These are phyloP conservation scores for Clytia hemisphaerica DNA, from an alignment of 30 jellyfish, hydroid and myxozoan genomes.

Conservation along the genomic window DNA sequence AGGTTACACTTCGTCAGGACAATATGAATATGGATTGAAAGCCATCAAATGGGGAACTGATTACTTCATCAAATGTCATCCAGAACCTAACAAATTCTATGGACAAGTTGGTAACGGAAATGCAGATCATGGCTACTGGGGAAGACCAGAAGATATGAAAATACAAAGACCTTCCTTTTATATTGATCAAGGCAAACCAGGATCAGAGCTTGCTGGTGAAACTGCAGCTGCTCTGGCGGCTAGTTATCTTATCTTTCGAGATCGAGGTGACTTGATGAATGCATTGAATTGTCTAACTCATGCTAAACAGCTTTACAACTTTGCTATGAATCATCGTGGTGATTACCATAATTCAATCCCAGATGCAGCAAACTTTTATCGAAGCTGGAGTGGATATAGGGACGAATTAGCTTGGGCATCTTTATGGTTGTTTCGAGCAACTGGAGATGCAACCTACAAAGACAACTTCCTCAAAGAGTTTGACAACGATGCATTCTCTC, in stretches of 20 bases:
- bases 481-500: neutral
- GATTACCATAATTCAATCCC: constrained; percentile 41
- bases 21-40: constrained; percentile 30
- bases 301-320: constrained; percentile 45
- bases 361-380: constrained; percentile 41
- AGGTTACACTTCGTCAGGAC: constrained; percentile 47
- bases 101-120: constrained; percentile 67
- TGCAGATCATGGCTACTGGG: constrained; percentile 61
- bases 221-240: constrained; percentile 77
- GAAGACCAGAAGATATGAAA: constrained; percentile 60
- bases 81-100: constrained; percentile 35
- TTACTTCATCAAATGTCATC: constrained; percentile 53
- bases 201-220: constrained; percentile 61
- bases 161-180: constrained; percentile 46
- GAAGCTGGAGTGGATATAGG: constrained; percentile 44
- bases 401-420: constrained; percentile 65
- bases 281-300: constrained; percentile 23
- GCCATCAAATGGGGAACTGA: constrained; percentile 73
- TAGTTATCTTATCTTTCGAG: constrained; percentile 31
- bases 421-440: constrained; percentile 53
- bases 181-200: constrained; percentile 38
- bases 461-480: neutral
- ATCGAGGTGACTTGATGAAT: constrained; percentile 5
- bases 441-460: constrained; percentile 18
- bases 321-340: constrained; percentile 50